phyloP scores from a whole-genome alignment of 2,797 vertebrate species.

The Manis crassicaudata region DNA sequence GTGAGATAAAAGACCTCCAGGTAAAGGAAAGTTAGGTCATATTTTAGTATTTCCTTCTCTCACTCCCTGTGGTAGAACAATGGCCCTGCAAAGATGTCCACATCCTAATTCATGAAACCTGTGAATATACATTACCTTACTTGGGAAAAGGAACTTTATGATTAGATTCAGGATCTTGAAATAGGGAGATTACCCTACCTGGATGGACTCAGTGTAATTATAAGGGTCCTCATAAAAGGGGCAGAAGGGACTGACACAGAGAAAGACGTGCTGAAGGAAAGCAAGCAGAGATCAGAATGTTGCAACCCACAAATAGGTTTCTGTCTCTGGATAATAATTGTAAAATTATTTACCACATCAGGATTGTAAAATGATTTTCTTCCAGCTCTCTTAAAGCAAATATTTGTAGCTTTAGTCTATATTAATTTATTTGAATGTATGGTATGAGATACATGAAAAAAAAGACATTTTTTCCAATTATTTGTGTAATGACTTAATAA shows the following conservation, averaged over 20 bases:
- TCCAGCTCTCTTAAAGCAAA: background rate
- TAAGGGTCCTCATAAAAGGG: background rate
- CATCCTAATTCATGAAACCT: background rate
- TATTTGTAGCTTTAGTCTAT: background rate
- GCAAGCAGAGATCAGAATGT: background rate
- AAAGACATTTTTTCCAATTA: background rate
- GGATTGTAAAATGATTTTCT: background rate
- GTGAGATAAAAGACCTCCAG: background rate
- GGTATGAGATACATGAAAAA: background rate
- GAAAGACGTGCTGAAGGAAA: background rate
- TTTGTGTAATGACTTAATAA: background rate
- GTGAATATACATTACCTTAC: background rate
- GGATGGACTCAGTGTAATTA: background rate
- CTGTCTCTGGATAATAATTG: background rate
- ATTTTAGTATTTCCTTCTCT: background rate
- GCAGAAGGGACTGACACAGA: background rate
- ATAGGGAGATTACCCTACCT: background rate
- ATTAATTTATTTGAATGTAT: background rate
- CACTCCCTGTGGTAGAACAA: background rate
- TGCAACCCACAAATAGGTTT: background rate
- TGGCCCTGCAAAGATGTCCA: background rate
- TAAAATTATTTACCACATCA: background rate
- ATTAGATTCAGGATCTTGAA: slow-evolving; percentile 14
- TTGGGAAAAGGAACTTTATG: background rate
- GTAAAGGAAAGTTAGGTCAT: background rate